phyloP scores from a whole-genome alignment of 35 echinoderm and acorn worm genomes.

The Lytechinus variegatus region DNA sequence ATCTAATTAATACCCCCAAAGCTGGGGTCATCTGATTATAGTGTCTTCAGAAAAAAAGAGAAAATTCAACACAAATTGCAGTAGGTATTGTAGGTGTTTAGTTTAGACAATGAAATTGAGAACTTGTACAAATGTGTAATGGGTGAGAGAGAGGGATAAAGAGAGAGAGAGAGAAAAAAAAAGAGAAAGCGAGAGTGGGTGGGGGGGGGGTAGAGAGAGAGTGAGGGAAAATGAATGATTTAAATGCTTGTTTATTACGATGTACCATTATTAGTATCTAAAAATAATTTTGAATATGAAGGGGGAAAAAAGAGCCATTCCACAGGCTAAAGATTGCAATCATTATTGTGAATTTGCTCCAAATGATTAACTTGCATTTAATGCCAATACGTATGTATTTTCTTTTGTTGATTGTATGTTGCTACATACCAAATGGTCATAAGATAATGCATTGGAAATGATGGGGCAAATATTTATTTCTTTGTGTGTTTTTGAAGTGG shows the following conservation, averaged over 20 bases:
- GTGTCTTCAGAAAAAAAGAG: background rate
- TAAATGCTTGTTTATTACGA: background rate
- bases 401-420: background rate
- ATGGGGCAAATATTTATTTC: background rate
- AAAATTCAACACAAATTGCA: background rate
- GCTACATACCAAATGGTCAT: background rate
- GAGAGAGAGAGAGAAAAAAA: background rate
- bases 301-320: background rate
- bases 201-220: background rate
- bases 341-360: background rate
- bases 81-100: background rate
- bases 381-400: background rate
- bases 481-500: slow-evolving; percentile 9
- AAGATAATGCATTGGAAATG: background rate
- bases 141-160: slow-evolving; percentile 13
- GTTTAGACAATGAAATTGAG: background rate
- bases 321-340: background rate
- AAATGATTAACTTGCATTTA: slow-evolving; percentile 36
- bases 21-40: background rate
- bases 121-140: slow-evolving; percentile 8
- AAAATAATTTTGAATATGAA: slow-evolving; percentile 29
- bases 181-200: no score
- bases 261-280: background rate
- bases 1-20: background rate
- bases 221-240: background rate